phyloP scores from a whole-genome alignment of 1,140 invertebrate genomes.

The Armadillidium nasatum region DNA sequence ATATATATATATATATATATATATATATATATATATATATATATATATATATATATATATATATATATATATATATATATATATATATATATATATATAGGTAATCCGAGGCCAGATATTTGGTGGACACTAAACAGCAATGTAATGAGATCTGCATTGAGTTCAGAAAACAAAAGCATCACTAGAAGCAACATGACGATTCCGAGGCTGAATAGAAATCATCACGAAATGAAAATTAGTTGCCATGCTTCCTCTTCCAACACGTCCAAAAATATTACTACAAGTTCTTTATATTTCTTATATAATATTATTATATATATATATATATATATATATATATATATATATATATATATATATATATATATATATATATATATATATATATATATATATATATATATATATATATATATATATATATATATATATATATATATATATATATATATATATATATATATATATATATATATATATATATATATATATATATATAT shows the following conservation, averaged over 20 bases:
- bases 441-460: too few relatives aligned
- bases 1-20: not conserved
- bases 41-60: slow-evolving; percentile 15
- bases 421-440: too few relatives aligned
- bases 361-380: too few relatives aligned
- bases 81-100: slow-evolving; percentile 12
- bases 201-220: not conserved
- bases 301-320: too few relatives aligned
- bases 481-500: too few relatives aligned
- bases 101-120: not conserved
- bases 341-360: too few relatives aligned
- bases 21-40: not conserved
- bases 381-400: too few relatives aligned
- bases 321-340: too few relatives aligned
- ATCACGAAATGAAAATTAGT: not conserved
- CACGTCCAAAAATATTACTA: not conserved
- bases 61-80: slow-evolving; percentile 14
- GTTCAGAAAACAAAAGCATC: not conserved
- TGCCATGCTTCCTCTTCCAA: not conserved
- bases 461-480: too few relatives aligned
- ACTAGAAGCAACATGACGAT: not conserved
- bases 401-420: too few relatives aligned
- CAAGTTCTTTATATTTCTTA: too few relatives aligned
- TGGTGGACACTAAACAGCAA: not conserved
- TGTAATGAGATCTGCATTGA: not conserved